phyloP scores from a whole-genome alignment of 2,888 invertebrate species.

The Syrphus vitripennis region DNA sequence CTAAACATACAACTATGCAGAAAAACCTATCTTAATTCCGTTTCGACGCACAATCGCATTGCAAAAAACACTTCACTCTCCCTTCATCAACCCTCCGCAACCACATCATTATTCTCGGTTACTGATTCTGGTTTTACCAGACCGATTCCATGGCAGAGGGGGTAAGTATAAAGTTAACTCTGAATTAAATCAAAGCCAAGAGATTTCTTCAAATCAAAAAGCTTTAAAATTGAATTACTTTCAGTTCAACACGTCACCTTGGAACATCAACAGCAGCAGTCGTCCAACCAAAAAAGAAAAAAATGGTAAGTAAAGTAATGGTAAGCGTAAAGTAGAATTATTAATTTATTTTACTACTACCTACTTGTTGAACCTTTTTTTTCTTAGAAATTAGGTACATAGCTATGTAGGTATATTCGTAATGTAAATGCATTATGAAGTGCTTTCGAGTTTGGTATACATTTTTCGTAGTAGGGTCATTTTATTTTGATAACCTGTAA shows the following conservation, averaged over 20 bases:
- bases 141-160: slow-evolving; percentile 14
- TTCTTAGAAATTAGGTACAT: no score
- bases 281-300: slow-evolving; percentile 36
- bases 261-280: slow-evolving; percentile 6
- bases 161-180: slow-evolving; percentile 33
- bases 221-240: slow-evolving; percentile 37
- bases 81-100: neutral
- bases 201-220: slow-evolving; percentile 24
- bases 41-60: slow-evolving; percentile 16
- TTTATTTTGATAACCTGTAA: slow-evolving; percentile 43
- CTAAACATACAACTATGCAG: neutral
- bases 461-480: slow-evolving; percentile 14
- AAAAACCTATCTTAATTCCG: neutral
- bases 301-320: slow-evolving; percentile 67
- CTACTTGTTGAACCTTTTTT: slow-evolving; percentile 38
- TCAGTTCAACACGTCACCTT: slow-evolving; percentile 49
- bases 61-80: neutral
- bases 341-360: slow-evolving; percentile 64
- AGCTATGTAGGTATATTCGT: no score
- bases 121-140: slow-evolving; percentile 52
- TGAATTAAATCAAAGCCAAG: slow-evolving; percentile 19
- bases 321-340: slow-evolving; percentile 6
- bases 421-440: neutral
- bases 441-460: neutral
- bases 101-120: neutral